Evolutionary conservation across 2,888 invertebrate species (phyloP), one percentile per base, ranked within the genome.

Genomic region (Dimorphilus gyrociliatus): DNA sequence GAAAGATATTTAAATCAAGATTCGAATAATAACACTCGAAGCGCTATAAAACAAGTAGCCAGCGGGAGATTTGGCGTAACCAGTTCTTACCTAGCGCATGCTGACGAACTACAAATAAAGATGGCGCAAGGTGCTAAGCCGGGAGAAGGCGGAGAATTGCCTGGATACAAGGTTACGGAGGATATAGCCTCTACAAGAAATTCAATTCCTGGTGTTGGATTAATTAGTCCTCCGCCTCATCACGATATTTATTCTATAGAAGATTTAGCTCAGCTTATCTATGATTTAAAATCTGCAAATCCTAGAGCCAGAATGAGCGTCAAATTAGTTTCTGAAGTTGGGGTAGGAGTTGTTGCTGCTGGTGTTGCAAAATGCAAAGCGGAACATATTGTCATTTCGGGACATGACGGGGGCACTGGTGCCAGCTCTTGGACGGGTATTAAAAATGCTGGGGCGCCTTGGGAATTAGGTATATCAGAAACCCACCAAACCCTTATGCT

Each of bases 41-140:
- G 94, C 1, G 79, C 92, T 6, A 97, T 97, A 55, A 97, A 97
- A 62, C 97, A 97, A 70, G 88, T 97, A 12, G 97, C 97, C 5
- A 90, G 90, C 5, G 97, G 94, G 5, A 73, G 97, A 28, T 97
- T 97, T 66, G 94, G 97, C 6, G 97, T 97, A 3, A 97, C 92
- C 0, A 86, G 90, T 10, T 80, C 88, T 0, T 97, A 97, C 60
- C 65, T 97, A 42, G 88, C 92, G 6, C 85, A 94, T 65, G 84
- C 94, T 0, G 94, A 97, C 63, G 94, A 97, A 62, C 63, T 97
- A 43, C 97, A 97, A 67, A 97, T 97, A 55, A 97, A 97, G 68
- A 97, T 97, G 94, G 94, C 97, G 5, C 88, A 97, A 66, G 92
- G 94, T 2, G 94, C 97, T 32, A 97, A 97, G 61, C 94, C 97